These are phyloP conservation scores for Halesus radiatus DNA, from an alignment of 1,140 invertebrate species.

Conservation along the genomic window DNA sequence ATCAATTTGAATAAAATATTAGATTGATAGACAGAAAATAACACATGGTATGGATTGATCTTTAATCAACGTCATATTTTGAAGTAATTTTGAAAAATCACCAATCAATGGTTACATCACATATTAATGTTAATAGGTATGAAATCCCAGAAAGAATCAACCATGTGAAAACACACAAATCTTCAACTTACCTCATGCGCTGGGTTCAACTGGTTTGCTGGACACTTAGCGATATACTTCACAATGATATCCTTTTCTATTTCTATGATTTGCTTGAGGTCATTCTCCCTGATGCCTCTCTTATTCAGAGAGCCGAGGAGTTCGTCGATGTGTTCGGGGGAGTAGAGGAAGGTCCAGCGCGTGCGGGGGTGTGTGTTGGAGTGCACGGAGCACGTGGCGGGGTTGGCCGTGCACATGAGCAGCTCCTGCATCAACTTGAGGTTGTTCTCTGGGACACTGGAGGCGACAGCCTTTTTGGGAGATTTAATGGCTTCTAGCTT, in stretches of 20 bases:
- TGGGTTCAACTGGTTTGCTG: constrained; percentile 73
- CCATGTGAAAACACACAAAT: too few species aligned
- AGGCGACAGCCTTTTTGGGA: constrained; percentile 67
- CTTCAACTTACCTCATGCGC: constrained; percentile 59
- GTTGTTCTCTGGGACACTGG: constrained; percentile 61
- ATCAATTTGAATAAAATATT: too few species aligned
- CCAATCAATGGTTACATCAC: too few species aligned
- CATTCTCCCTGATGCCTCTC: constrained; percentile 84
- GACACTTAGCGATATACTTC: constrained; percentile 77
- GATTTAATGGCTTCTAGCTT: constrained; percentile 67
- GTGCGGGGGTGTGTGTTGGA: constrained; percentile 68
- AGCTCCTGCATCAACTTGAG: constrained; percentile 67
- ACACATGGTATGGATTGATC: too few species aligned
- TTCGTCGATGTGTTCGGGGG: constrained; percentile 79
- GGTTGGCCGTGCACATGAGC: constrained; percentile 81
- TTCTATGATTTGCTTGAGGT: constrained; percentile 79
- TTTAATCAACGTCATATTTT: too few species aligned
- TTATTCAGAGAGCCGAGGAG: constrained; percentile 83
- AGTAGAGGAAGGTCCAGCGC: constrained; percentile 84
- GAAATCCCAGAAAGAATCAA: too few species aligned
- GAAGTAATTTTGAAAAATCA: too few species aligned
- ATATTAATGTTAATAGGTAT: too few species aligned
- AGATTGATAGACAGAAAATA: too few species aligned
- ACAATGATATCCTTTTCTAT: constrained; percentile 76
- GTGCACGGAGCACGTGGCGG: constrained; percentile 83